phyloP scores from a whole-genome alignment of 2,113 vertebrate genomes.

The Nipponia nippon region DNA sequence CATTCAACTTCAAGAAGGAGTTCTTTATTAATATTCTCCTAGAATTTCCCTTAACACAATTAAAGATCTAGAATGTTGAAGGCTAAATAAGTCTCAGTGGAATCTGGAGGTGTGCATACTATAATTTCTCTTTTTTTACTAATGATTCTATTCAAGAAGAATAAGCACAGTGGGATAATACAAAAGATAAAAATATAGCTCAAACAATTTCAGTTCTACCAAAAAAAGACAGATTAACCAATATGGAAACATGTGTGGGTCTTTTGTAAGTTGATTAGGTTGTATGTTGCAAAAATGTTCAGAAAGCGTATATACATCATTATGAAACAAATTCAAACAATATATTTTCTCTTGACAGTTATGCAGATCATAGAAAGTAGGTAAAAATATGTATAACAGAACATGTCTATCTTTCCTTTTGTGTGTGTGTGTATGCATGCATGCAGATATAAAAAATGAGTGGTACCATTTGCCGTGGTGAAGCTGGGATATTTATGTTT shows the following conservation, averaged over 20 bases:
- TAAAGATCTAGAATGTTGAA: neutral
- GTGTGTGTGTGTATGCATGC: neutral
- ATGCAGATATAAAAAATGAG: neutral
- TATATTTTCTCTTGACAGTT: neutral
- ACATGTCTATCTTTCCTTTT: accelerated
- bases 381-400: neutral
- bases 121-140: neutral
- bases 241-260: neutral
- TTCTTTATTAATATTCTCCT: neutral
- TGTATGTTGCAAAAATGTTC: neutral
- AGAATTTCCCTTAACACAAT: neutral
- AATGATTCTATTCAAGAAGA: neutral
- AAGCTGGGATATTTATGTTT: neutral
- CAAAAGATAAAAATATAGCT: neutral
- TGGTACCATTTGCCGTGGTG: neutral
- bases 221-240: neutral
- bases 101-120: neutral
- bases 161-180: neutral
- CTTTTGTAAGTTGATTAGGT: neutral
- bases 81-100: neutral
- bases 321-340: neutral
- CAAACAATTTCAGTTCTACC: neutral
- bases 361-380: neutral
- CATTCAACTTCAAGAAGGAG: neutral
- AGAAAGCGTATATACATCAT: neutral